Evolutionary conservation across 2,113 vertebrate genomes (phyloP), one percentile per base, ranked within the genome.

Genomic region (Raja brachyura): DNA sequence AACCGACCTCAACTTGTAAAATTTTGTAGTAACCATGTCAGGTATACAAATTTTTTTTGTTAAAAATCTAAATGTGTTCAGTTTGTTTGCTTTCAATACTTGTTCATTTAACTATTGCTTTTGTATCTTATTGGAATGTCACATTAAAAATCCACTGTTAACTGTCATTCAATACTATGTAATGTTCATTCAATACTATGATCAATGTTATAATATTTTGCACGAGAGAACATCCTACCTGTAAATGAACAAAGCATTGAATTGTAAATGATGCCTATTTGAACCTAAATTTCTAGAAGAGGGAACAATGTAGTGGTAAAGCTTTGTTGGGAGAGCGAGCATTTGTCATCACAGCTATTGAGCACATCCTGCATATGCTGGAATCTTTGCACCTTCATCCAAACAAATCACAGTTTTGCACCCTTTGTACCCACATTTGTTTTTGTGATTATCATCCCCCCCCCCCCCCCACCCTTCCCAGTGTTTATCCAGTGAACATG

Each of bases 21-120:
- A 95, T 99, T 99, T 96, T 99, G 99, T 97, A 97, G 95, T 96
- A 99, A 99, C 94, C 97, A 97, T 83, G 98, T 99, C 96, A 99
- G 98, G 99, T 99, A 97, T 95, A n/a, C n/a, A n/a, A n/a, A 90
- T 90, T 73, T 10, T 54, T 92, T 92, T 22, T 25, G 31, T 13
- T 88, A n/a, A 39, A 81, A 90, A 74, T 86, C 31, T 75, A 13
- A 77, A 28, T 77, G 68, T 28, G 33, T 2, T 90, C 10, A 22
- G 14, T 79, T 79, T 66, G 31, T 90, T 90, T 48, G 9, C 33
- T 70, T 73, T 54, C 2, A 10, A 31, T 2, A 39, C 6, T 70
- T 63, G 31, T 33, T 28, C n/a, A 25, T 92, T 54, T 92, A 11
- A 54, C 7, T 70, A 73, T 48, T 68, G 48, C n/a, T 66, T 48